A percentile compares a stretch with the other conserved stretches of the same genome.
phyloP scores from a whole-genome alignment of 2,113 vertebrate species.

The Zingel zingel region DNA sequence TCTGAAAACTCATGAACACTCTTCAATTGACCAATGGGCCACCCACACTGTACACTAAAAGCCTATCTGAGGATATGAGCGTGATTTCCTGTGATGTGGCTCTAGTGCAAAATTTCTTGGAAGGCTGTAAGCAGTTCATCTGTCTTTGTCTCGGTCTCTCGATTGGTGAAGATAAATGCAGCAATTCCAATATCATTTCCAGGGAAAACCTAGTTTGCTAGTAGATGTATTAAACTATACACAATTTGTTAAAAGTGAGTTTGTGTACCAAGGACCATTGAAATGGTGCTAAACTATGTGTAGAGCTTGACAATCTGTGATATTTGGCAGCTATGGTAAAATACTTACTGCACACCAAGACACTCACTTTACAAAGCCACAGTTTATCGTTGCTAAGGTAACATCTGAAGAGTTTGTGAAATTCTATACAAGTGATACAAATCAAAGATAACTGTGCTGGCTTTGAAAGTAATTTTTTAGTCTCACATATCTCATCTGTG shows the following conservation, averaged over 20 bases:
- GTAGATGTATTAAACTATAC: conserved; percentile 5
- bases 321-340: neutral
- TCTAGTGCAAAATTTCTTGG: neutral
- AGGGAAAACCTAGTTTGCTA: neutral
- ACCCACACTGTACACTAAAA: conserved; percentile 12
- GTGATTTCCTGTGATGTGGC: neutral
- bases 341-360: neutral
- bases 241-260: neutral
- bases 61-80: conserved; percentile 9
- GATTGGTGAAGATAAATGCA: conserved; percentile 26
- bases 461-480: conserved; percentile 12
- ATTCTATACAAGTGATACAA: conserved; percentile 6
- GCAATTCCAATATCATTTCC: conserved; percentile 9
- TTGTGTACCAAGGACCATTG: conserved; percentile 15
- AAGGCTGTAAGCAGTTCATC: conserved; percentile 11
- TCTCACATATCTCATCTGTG: neutral
- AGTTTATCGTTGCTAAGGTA: neutral
- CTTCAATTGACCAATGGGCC: neutral
- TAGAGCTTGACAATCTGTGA: neutral
- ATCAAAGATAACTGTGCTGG: conserved; percentile 5
- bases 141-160: neutral
- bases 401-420: conserved; percentile 3
- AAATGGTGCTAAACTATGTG: conserved; percentile 11
- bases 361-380: conserved; percentile 3
- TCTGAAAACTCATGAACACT: conserved; percentile 21